Percentiles rank a stretch among this genome's conserved stretches.
Evolutionary conservation across 2,888 invertebrate genomes (phyloP).

Genomic region (Drosophila atroscutellata): DNA sequence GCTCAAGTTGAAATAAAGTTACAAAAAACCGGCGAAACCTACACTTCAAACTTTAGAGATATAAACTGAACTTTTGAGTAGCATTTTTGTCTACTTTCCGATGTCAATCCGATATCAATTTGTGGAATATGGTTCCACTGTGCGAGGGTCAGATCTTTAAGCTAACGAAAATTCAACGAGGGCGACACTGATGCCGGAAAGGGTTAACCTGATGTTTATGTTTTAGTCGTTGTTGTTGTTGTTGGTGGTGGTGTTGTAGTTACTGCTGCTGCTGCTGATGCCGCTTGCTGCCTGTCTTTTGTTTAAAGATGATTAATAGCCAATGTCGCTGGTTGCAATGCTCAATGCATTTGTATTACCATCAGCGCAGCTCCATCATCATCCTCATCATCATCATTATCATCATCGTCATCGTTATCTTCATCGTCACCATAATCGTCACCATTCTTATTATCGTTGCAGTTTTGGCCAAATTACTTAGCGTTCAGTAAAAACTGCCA

Average conservation of each 20-base stretch:
- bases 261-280: constrained; percentile 39
- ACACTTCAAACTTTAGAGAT: too few species aligned
- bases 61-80: background rate
- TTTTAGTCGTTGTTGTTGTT: constrained; percentile 63
- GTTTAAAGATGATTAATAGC: constrained; percentile 84
- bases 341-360: constrained; percentile 79
- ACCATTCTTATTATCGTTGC: constrained; percentile 25
- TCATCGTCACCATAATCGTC: constrained; percentile 18
- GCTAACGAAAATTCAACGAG: constrained; percentile 63
- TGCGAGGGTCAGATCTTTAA: constrained; percentile 50
- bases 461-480: constrained; percentile 73
- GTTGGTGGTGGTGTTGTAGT: constrained; percentile 29
- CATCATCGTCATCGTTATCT: constrained; percentile 14
- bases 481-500: constrained; percentile 61
- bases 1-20: too few species aligned
- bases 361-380: constrained; percentile 49
- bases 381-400: constrained; percentile 26
- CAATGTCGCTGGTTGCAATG: constrained; percentile 72
- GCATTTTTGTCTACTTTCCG: background rate
- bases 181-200: constrained; percentile 58
- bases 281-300: constrained; percentile 68
- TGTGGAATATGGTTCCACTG: constrained; percentile 40
- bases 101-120: background rate
- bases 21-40: too few species aligned
- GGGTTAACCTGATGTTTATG: constrained; percentile 82